A percentile compares a stretch with the other conserved stretches of the same genome.
These are phyloP conservation scores for Premnoplex brunnescens DNA, from an alignment of 2,797 vertebrate genomes.

Conservation along the genomic window DNA sequence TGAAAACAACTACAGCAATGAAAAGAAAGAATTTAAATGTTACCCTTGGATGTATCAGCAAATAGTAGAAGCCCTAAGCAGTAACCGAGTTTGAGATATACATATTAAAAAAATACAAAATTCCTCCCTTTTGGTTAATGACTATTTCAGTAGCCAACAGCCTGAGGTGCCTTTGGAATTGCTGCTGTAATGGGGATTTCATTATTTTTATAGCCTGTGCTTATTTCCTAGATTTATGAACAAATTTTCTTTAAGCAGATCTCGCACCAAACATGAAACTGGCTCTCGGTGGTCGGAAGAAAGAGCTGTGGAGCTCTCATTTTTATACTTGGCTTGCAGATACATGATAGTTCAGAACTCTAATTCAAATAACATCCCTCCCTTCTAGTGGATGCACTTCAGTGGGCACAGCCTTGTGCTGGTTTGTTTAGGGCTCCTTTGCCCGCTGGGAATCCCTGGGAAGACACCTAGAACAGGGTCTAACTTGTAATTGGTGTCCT, in stretches of 20 bases:
- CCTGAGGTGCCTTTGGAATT: constrained; percentile 38
- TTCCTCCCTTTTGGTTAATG: constrained; percentile 46
- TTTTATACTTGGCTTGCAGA: neutral
- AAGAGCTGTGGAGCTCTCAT: neutral
- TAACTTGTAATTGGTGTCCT: neutral
- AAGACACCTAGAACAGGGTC: neutral
- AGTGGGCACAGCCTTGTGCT: neutral
- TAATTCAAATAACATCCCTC: neutral
- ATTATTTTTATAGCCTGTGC: constrained; percentile 50
- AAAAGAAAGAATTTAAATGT: constrained; percentile 30
- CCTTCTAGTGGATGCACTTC: neutral
- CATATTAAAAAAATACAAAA: neutral
- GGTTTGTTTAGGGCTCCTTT: neutral
- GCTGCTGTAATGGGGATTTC: constrained; percentile 47
- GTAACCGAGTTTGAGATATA: neutral
- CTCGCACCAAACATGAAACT: neutral
- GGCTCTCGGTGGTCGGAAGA: neutral
- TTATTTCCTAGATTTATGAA: constrained; percentile 61
- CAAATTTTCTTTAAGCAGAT: constrained; percentile 18
- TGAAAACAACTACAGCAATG: neutral
- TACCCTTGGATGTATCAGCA: constrained; percentile 18
- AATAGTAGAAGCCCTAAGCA: constrained; percentile 21
- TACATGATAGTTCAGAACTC: neutral
- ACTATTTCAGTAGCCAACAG: constrained; percentile 34
- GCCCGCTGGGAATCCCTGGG: neutral